A percentile compares a stretch with the other conserved stretches of the same genome.
Conservation (phyloP, 2,888 invertebrate species). For the Eucera pruinosa region DNA sequence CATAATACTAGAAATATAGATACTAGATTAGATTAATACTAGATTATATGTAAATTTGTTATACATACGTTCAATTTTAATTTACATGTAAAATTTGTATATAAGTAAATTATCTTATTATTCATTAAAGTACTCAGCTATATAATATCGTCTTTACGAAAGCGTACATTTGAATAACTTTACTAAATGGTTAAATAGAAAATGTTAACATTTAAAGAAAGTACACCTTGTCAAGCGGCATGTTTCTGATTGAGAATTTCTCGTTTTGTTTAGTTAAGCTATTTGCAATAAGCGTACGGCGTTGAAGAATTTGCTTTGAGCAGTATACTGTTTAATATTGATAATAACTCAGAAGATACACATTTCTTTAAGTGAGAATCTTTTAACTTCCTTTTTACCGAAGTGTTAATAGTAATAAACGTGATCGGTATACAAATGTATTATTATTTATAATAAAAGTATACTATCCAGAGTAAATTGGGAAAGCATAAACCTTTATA, state of each 20-base stretch:
- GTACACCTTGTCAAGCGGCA: not conserved
- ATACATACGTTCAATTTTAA: too few species aligned
- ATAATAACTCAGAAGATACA: not conserved
- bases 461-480: not conserved
- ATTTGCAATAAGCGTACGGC: not conserved
- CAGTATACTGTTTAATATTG: not conserved
- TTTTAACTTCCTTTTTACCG: too few species aligned
- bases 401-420: not conserved
- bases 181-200: slow-evolving; percentile 14
- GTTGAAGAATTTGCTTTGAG: not conserved
- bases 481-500: too few species aligned
- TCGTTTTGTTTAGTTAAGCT: not conserved
- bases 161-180: not conserved
- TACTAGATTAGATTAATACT: too few species aligned
- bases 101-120: not conserved
- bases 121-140: not conserved
- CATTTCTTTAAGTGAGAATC: too few species aligned
- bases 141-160: not conserved
- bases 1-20: too few species aligned
- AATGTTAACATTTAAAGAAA: slow-evolving; percentile 13
- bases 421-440: not conserved
- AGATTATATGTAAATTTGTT: too few species aligned
- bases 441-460: not conserved
- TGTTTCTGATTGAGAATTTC: not conserved
- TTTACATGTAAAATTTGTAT: not conserved